These are phyloP conservation scores for Syrmaticus mikado DNA, from an alignment of 2,113 vertebrate genomes.

Conservation along the genomic window DNA sequence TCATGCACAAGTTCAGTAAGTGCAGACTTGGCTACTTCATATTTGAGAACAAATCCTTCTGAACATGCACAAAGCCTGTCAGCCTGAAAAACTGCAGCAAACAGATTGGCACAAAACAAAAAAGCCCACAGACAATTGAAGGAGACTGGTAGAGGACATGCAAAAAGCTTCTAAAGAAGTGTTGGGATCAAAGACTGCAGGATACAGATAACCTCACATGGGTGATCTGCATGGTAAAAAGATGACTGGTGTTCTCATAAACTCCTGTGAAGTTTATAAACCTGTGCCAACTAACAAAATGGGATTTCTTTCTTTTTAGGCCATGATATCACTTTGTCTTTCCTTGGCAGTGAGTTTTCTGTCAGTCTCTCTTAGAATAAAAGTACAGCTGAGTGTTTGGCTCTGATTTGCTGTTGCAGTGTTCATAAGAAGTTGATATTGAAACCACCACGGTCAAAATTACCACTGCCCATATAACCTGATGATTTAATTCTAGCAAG, in stretches of 20 bases:
- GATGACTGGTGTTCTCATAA: not conserved
- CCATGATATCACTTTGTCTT: not conserved
- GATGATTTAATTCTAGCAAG: not conserved
- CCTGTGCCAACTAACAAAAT: not conserved
- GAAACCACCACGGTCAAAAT: not conserved
- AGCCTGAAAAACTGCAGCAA: slow-evolving; percentile 27
- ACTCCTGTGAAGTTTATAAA: not conserved
- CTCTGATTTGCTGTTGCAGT: not conserved
- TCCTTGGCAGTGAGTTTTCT: not conserved
- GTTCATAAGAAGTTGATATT: not conserved
- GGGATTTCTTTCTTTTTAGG: not conserved
- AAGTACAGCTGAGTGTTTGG: not conserved
- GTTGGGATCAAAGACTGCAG: not conserved
- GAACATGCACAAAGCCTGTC: slow-evolving; percentile 27
- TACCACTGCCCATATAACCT: not conserved
- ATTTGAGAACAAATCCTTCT: slow-evolving; percentile 44
- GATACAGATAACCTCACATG: not conserved
- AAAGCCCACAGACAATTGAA: slow-evolving; percentile 1
- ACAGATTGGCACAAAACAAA: slow-evolving; percentile 4
- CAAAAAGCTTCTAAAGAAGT: not conserved
- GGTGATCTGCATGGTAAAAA: not conserved
- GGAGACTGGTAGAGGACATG: not conserved
- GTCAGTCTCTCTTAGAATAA: not conserved
- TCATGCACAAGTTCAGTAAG: not conserved
- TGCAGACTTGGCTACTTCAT: slow-evolving; percentile 26